These are phyloP conservation scores for Drosophila pallidifrons DNA, from an alignment of 1,140 invertebrate species.

Conservation along the genomic window DNA sequence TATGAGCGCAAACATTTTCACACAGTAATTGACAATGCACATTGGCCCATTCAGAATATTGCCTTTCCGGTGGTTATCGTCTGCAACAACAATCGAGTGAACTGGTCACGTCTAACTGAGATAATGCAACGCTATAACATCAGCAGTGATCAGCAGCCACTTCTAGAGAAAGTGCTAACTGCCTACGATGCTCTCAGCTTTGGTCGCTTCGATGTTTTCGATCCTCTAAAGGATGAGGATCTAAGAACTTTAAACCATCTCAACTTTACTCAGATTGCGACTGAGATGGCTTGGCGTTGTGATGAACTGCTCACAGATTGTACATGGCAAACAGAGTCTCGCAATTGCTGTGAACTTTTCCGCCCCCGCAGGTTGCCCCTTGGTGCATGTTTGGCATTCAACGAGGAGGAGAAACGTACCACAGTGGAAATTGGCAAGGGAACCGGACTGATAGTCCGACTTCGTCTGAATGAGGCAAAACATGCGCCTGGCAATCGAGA, in stretches of 20 bases:
- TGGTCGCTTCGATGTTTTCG: constrained; percentile 54
- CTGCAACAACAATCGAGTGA: constrained; percentile 76
- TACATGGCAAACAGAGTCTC: constrained; percentile 42
- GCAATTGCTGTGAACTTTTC: constrained; percentile 69
- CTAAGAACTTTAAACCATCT: constrained; percentile 60
- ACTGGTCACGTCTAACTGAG: constrained; percentile 68
- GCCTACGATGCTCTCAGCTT: constrained; percentile 62
- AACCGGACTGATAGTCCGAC: constrained; percentile 41
- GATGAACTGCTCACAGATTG: constrained; percentile 61
- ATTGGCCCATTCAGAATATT: constrained; percentile 61
- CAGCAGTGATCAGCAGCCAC: constrained; percentile 12
- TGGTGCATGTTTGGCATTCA: constrained; percentile 65
- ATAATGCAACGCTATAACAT: constrained; percentile 49
- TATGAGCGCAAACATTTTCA: constrained; percentile 60
- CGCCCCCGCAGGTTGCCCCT: constrained; percentile 43
- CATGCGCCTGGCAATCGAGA: constrained; percentile 57
- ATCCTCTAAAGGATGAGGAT: constrained; percentile 6
- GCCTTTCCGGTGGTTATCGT: constrained; percentile 73
- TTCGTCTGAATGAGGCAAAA: constrained; percentile 23
- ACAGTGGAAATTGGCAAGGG: constrained; percentile 26
- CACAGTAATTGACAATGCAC: constrained; percentile 59
- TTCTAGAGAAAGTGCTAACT: constrained; percentile 54
- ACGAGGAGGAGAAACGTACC: constrained; percentile 55
- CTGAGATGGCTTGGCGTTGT: constrained; percentile 70
- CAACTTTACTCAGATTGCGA: constrained; percentile 67